Evolutionary conservation across 2,888 invertebrate species (phyloP).

Genomic region (Anthophora plumipes): DNA sequence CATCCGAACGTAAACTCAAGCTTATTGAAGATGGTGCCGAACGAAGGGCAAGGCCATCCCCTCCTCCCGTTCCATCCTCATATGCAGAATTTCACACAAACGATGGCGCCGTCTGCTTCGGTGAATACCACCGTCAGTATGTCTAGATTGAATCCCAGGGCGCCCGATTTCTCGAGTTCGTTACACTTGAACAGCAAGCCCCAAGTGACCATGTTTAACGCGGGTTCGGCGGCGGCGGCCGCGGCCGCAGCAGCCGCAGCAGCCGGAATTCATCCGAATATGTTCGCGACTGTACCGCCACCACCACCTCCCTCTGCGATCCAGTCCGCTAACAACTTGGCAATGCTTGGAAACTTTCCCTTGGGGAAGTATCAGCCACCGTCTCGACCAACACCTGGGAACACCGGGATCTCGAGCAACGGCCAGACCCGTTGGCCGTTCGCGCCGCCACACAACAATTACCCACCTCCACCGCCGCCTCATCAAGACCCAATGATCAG

Average conservation of each 20-base stretch:
- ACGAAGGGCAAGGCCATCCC: constrained; percentile 78
- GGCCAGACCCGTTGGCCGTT: constrained; percentile 83
- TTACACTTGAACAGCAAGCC: constrained; percentile 83
- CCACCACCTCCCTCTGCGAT: constrained; percentile 78
- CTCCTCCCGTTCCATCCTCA: constrained; percentile 80
- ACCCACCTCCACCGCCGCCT: constrained; percentile 60
- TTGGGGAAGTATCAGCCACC: constrained; percentile 80
- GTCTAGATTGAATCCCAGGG: constrained; percentile 92
- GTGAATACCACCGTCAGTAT: constrained; percentile 86
- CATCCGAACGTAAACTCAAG: constrained; percentile 80
- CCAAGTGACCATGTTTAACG: constrained; percentile 81
- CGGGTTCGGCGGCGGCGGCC: constrained; percentile 68
- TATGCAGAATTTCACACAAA: constrained; percentile 80
- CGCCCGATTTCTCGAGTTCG: constrained; percentile 90
- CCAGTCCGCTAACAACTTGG: constrained; percentile 77
- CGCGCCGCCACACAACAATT: constrained; percentile 78
- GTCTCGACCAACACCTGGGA: constrained; percentile 71
- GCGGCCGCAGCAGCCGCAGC: too few species aligned
- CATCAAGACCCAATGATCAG: constrained; percentile 82
- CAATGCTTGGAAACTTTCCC: constrained; percentile 80
- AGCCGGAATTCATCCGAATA: constrained; percentile 78
- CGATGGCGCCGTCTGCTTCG: constrained; percentile 80
- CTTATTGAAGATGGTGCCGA: constrained; percentile 84
- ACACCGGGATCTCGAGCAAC: constrained; percentile 75
- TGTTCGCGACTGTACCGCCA: constrained; percentile 80